Conservation (phyloP, 2,797 vertebrate genomes). For the Acrossocheilus fasciatus region DNA sequence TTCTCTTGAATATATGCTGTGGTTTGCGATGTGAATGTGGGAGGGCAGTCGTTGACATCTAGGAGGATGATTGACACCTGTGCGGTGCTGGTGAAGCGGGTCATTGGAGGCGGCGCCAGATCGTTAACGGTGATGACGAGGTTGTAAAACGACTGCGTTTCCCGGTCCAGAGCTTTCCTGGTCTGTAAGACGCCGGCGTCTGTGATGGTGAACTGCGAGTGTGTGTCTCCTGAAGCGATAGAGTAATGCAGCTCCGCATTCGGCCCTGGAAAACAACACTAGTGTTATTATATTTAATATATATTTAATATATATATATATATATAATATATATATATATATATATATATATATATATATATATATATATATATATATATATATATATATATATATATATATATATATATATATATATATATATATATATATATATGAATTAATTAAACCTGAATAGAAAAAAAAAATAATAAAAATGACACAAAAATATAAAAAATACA, state of each 20-base stretch:
- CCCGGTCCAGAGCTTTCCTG: conserved; percentile 85
- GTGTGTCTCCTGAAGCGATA: conserved; percentile 89
- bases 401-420: too few relatives aligned
- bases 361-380: too few relatives aligned
- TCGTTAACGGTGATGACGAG: conserved; percentile 90
- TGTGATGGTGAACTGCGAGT: conserved; percentile 84
- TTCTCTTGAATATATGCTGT: conserved; percentile 93
- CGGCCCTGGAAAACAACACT: conserved; percentile 76
- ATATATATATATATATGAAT: too few relatives aligned
- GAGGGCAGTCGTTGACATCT: conserved; percentile 93
- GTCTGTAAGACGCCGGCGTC: conserved; percentile 81
- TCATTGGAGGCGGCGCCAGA: conserved; percentile 77
- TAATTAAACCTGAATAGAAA: not conserved
- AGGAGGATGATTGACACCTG: conserved; percentile 94
- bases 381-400: too few relatives aligned
- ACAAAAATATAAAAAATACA: not conserved
- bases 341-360: too few relatives aligned
- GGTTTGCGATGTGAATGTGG: conserved; percentile 88
- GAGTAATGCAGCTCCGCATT: conserved; percentile 88
- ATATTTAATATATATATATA: too few relatives aligned
- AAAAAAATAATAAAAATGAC: not conserved
- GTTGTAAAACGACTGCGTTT: conserved; percentile 96
- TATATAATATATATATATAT: not conserved
- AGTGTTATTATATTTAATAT: not conserved
- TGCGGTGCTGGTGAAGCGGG: conserved; percentile 89